A percentile compares a stretch with the other conserved stretches of the same genome.
phyloP scores from a whole-genome alignment of 2,113 vertebrate genomes.

The Tapirus terrestris region DNA sequence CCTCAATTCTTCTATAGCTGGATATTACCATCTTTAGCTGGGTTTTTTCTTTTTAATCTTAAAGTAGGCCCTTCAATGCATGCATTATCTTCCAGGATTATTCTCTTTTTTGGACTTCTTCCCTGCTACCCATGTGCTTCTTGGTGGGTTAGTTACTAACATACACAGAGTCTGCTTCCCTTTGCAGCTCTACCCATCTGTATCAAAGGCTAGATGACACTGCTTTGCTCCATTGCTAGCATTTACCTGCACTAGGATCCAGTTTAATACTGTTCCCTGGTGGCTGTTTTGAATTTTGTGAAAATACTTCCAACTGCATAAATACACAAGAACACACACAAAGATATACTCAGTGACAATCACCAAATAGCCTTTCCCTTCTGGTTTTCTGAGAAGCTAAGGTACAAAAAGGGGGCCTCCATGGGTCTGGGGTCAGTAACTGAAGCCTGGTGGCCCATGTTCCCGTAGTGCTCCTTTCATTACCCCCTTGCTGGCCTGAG shows the following conservation, averaged over 20 bases:
- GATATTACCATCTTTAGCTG: background rate
- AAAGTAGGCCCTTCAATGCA: background rate
- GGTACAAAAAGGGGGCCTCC: background rate
- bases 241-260: background rate
- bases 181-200: background rate
- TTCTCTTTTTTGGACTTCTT: background rate
- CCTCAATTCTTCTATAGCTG: slow-evolving; percentile 11
- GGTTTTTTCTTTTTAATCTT: background rate
- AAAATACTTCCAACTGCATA: slow-evolving; percentile 6
- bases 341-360: background rate
- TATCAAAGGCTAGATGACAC: background rate
- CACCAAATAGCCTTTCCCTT: background rate
- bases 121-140: background rate
- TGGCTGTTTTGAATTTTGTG: slow-evolving; percentile 27
- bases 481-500: background rate
- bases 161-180: background rate
- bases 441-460: background rate
- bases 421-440: background rate
- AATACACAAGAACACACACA: background rate
- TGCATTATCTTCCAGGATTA: background rate
- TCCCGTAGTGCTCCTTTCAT: background rate
- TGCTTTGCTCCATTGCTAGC: background rate
- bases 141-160: background rate
- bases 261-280: slow-evolving; percentile 22
- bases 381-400: slow-evolving; percentile 37